Evolutionary conservation across 1,140 invertebrate species (phyloP).

Genomic region (Homarus americanus): DNA sequence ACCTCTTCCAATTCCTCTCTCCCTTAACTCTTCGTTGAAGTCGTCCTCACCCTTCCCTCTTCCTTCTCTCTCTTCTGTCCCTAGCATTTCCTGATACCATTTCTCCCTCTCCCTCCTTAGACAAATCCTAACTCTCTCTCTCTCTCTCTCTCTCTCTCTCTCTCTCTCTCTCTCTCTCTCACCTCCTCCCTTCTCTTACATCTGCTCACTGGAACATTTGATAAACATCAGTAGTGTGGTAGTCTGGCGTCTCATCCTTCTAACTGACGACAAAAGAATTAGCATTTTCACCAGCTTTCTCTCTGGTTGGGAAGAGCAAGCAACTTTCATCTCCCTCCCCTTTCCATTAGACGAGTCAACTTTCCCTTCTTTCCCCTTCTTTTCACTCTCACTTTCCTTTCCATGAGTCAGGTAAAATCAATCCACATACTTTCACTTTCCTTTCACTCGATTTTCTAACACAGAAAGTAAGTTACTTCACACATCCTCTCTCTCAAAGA

Average conservation of each 20-base stretch:
- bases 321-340: not conserved
- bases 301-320: not conserved
- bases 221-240: not conserved
- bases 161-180: slow-evolving; percentile 37
- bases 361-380: not conserved
- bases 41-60: too few species aligned
- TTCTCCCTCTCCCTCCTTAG: slow-evolving; percentile 22
- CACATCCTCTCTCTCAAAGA: too few species aligned
- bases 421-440: too few species aligned
- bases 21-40: too few species aligned
- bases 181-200: not conserved
- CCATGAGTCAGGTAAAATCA: too few species aligned
- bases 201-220: not conserved
- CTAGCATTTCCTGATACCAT: too few species aligned
- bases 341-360: not conserved
- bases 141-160: slow-evolving; percentile 37
- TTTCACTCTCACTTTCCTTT: not conserved
- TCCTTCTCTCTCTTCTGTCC: not conserved
- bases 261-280: not conserved
- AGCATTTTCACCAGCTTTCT: not conserved
- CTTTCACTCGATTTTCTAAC: too few species aligned
- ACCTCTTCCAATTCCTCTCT: too few species aligned
- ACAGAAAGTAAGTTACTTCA: too few species aligned
- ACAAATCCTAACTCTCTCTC: slow-evolving; percentile 9
- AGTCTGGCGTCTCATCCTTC: not conserved